phyloP scores from a whole-genome alignment of 2,888 invertebrate genomes.

The Epinotia brunnichana region DNA sequence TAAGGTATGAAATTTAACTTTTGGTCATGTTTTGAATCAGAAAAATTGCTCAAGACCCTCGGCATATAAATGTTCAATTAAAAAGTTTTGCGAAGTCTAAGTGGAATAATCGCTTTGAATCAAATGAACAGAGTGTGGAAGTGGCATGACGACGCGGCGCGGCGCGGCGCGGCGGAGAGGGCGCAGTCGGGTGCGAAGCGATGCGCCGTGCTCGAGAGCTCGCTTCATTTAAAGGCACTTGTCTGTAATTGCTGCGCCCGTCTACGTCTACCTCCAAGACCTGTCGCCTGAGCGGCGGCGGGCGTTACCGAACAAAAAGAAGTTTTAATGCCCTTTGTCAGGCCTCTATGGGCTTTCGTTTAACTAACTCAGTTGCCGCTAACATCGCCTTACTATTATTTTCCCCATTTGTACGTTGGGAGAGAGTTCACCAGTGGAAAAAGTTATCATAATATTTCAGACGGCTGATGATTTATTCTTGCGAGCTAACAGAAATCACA shows the following conservation, averaged over 20 bases:
- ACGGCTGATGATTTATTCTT: slow-evolving; percentile 31
- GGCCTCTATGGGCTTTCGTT: slow-evolving; percentile 54
- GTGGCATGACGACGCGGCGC: slow-evolving; percentile 53
- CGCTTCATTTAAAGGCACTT: slow-evolving; percentile 83
- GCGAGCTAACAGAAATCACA: slow-evolving; percentile 19
- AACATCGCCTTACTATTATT: slow-evolving; percentile 34
- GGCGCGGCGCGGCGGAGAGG: slow-evolving; percentile 60
- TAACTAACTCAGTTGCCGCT: slow-evolving; percentile 46
- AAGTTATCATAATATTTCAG: slow-evolving; percentile 23
- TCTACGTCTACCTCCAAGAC: slow-evolving; percentile 66
- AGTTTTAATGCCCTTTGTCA: slow-evolving; percentile 78
- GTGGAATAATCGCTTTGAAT: slow-evolving; percentile 66
- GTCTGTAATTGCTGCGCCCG: slow-evolving; percentile 80
- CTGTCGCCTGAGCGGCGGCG: slow-evolving; percentile 66
- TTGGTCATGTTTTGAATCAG: neutral
- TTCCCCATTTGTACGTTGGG: slow-evolving; percentile 27
- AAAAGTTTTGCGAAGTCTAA: slow-evolving; percentile 45
- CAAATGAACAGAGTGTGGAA: slow-evolving; percentile 72
- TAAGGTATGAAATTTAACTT: neutral
- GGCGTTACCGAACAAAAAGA: slow-evolving; percentile 76
- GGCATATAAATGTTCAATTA: slow-evolving; percentile 39
- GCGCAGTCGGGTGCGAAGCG: slow-evolving; percentile 74
- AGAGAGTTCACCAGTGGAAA: slow-evolving; percentile 17
- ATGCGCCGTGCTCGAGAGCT: slow-evolving; percentile 82
- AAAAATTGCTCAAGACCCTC: neutral